Evolutionary conservation across 1,140 invertebrate genomes (phyloP).

Genomic region (Sitobion miscanthi): DNA sequence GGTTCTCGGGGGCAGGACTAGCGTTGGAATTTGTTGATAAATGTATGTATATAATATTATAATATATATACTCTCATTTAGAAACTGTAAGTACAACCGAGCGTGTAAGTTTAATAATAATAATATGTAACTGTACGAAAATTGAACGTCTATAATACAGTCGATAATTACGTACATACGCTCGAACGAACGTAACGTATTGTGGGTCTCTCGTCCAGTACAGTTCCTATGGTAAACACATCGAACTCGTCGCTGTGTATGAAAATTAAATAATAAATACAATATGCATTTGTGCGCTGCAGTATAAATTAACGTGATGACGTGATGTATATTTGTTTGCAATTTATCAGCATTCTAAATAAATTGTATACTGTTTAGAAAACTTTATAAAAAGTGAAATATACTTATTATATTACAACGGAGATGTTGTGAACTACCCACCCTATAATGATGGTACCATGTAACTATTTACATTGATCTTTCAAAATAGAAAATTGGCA

Average conservation of each 20-base stretch:
- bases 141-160: neutral
- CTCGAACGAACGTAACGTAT: neutral
- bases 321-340: no score
- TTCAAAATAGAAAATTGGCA: neutral
- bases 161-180: neutral
- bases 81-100: constrained; percentile 12
- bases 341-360: no score
- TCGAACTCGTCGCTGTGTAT: neutral
- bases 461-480: neutral
- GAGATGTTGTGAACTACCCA: neutral
- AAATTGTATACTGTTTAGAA: no score
- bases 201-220: neutral
- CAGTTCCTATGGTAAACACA: neutral
- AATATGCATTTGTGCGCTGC: neutral
- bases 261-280: neutral
- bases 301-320: no score
- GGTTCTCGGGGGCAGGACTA: neutral
- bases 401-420: no score
- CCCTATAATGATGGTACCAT: neutral
- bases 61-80: neutral
- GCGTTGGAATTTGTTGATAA: constrained; percentile 13
- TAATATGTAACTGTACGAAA: neutral
- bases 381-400: no score
- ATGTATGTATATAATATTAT: no score
- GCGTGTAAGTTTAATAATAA: neutral